Conservation (phyloP, 2,113 vertebrate species). For the Nothoprocta perdicaria region DNA sequence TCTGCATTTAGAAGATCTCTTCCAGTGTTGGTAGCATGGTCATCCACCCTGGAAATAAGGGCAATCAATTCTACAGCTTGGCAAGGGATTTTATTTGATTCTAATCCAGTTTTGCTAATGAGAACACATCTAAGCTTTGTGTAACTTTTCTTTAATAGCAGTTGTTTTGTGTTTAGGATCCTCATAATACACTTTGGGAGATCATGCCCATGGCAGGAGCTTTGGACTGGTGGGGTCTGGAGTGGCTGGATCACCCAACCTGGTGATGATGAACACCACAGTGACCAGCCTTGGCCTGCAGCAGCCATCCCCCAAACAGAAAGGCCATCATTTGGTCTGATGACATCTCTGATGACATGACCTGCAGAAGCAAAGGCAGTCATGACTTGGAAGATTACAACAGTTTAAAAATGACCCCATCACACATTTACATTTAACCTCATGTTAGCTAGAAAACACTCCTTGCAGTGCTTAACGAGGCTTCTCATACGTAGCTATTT, state of each 20-base stretch:
- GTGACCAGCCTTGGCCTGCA: rapidly evolving
- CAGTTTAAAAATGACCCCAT: background rate
- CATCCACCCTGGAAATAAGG: background rate
- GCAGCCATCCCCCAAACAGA: rapidly evolving
- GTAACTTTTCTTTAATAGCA: background rate
- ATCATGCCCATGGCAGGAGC: background rate
- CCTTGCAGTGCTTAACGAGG: background rate
- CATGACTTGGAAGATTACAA: background rate
- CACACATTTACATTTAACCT: background rate
- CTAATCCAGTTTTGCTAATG: background rate
- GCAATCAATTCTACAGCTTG: background rate
- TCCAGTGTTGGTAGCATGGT: background rate
- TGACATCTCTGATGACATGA: rapidly evolving
- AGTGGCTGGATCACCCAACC: rapidly evolving
- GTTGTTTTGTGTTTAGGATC: background rate
- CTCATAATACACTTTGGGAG: background rate
- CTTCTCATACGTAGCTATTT: background rate
- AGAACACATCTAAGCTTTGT: background rate
- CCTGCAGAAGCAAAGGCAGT: background rate
- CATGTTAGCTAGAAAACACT: background rate
- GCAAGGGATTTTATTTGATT: background rate
- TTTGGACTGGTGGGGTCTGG: background rate
- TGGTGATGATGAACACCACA: background rate
- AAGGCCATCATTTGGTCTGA: rapidly evolving
- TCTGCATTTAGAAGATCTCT: background rate